A percentile compares a stretch with the other conserved stretches of the same genome.
phyloP scores from a whole-genome alignment of 2,797 vertebrate genomes.

The Pipistrellus kuhlii region DNA sequence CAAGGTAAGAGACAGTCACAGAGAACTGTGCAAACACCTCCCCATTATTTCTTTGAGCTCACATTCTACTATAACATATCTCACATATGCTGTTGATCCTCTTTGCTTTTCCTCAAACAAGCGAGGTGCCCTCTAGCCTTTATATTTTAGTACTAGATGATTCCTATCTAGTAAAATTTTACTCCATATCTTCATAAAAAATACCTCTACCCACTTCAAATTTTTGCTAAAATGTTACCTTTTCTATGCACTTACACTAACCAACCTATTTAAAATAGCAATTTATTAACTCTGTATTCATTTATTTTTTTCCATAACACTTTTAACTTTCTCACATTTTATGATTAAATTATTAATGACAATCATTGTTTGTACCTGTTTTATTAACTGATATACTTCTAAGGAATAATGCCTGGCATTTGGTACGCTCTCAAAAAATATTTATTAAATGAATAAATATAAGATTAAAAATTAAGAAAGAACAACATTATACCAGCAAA shows the following conservation, averaged over 20 bases:
- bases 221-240: neutral
- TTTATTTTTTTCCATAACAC: neutral
- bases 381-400: neutral
- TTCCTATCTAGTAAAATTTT: neutral
- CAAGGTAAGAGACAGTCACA: neutral
- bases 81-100: neutral
- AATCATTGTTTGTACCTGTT: neutral
- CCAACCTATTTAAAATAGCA: neutral
- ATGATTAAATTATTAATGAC: neutral
- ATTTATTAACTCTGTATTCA: neutral
- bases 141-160: neutral
- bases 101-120: neutral
- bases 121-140: rapidly evolving
- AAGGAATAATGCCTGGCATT: neutral
- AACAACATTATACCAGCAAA: neutral
- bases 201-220: neutral
- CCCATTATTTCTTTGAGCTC: neutral
- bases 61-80: neutral
- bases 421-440: neutral
- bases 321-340: neutral
- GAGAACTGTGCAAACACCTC: neutral
- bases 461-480: neutral
- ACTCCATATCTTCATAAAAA: neutral
- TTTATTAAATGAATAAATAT: neutral
- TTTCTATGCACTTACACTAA: neutral